Evolutionary conservation across 2,797 vertebrate genomes (phyloP).

Genomic region (Hydrocynus forskahlii): DNA sequence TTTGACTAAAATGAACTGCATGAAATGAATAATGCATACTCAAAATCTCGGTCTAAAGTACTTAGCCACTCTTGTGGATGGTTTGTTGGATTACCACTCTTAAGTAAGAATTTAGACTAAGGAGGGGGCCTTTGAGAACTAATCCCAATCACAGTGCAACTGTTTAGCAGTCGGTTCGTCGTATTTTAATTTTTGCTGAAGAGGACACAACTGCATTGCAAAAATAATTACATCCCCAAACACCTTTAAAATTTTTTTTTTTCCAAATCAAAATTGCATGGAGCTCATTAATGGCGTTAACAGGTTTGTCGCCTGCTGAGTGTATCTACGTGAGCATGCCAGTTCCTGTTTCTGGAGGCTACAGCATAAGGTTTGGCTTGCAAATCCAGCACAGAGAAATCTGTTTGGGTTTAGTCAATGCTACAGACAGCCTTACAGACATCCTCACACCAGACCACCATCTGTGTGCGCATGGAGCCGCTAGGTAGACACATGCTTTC

Average conservation of each 20-base stretch:
- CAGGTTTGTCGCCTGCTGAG: slow-evolving; percentile 31
- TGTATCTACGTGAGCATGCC: slow-evolving; percentile 19
- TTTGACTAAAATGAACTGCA: background rate
- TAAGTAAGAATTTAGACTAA: slow-evolving; percentile 1
- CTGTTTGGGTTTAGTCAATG: slow-evolving; percentile 54
- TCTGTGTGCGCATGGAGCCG: slow-evolving; percentile 42
- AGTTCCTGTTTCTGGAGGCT: slow-evolving; percentile 32
- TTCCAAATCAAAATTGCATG: slow-evolving; percentile 16
- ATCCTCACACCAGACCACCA: slow-evolving; percentile 54
- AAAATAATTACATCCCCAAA: slow-evolving; percentile 12
- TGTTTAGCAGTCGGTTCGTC: background rate
- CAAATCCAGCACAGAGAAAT: slow-evolving; percentile 44
- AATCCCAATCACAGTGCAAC: slow-evolving; percentile 1
- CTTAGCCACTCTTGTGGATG: background rate
- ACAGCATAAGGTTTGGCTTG: slow-evolving; percentile 40
- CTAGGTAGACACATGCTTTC: slow-evolving; percentile 53
- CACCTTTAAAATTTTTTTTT: background rate
- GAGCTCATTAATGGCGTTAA: slow-evolving; percentile 32
- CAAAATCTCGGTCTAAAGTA: background rate
- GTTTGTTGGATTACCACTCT: slow-evolving; percentile 7
- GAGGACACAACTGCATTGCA: background rate
- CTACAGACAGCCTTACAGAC: slow-evolving; percentile 43
- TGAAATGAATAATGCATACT: background rate
- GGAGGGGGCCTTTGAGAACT: background rate
- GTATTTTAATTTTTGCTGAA: background rate